These are phyloP conservation scores for Acronicta psi DNA, from an alignment of 2,888 invertebrate species.

Conservation along the genomic window DNA sequence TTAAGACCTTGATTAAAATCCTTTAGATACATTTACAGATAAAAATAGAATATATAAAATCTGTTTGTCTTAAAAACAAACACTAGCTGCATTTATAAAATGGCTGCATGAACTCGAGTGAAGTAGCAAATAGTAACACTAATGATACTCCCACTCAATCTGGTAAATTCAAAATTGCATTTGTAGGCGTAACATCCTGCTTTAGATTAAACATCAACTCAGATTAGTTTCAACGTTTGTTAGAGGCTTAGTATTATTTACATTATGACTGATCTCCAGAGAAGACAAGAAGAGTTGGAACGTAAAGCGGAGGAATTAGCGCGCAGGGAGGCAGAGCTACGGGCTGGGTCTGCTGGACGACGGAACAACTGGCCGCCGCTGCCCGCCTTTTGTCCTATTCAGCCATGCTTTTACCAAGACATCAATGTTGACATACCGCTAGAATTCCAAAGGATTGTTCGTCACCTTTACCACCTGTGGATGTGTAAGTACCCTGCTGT, in stretches of 20 bases:
- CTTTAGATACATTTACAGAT: not conserved
- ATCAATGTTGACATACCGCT: conserved; percentile 99
- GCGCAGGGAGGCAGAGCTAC: conserved; percentile 95
- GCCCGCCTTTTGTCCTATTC: conserved; percentile 96
- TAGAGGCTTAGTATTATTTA: conserved; percentile 29
- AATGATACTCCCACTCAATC: conserved; percentile 37
- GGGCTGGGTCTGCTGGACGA: conserved; percentile 90
- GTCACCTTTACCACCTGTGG: conserved; percentile 98
- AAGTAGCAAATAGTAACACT: conserved; percentile 9
- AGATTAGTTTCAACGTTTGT: conserved; percentile 17
- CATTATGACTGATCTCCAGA: conserved; percentile 84
- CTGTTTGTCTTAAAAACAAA: conserved; percentile 28
- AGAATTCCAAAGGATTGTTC: conserved; percentile 98
- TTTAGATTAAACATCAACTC: conserved; percentile 45
- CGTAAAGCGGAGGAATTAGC: conserved; percentile 96
- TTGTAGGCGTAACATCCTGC: conserved; percentile 53
- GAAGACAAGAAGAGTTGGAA: conserved; percentile 96
- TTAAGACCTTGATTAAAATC: not conserved
- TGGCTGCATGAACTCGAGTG: conserved; percentile 31
- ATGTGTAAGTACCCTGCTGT: conserved; percentile 93
- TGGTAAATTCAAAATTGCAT: conserved; percentile 46
- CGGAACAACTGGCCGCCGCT: conserved; percentile 99
- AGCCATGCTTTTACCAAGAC: conserved; percentile 99
- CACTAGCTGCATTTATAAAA: conserved; percentile 21
- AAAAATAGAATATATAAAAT: not conserved